Percentiles rank a stretch among this genome's conserved stretches.
Conservation (phyloP, 2,113 vertebrate species). For the Rattus norvegicus region DNA sequence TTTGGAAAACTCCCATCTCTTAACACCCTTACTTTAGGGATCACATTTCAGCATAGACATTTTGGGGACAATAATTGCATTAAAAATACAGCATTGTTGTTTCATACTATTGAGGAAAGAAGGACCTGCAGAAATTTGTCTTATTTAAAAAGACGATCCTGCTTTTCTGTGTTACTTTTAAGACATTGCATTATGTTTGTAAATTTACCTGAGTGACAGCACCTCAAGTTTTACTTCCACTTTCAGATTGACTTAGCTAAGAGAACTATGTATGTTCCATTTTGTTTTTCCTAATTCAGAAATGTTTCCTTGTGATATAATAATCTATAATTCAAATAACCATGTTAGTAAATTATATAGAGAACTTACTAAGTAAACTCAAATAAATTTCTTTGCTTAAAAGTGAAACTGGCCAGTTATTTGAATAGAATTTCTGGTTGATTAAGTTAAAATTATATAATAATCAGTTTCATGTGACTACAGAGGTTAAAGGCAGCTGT, state of each 20-base stretch:
- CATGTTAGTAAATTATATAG: conserved; percentile 55
- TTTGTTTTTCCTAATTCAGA: conserved; percentile 45
- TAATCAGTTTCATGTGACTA: conserved; percentile 3
- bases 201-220: conserved; percentile 32
- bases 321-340: conserved; percentile 37
- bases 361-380: conserved; percentile 29
- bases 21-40: background rate
- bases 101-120: background rate
- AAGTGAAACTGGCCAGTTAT: background rate
- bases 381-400: conserved; percentile 26
- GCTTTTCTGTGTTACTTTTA: conserved; percentile 17
- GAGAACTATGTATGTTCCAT: background rate
- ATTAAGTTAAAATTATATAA: conserved; percentile 39
- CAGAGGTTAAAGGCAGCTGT: background rate
- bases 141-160: background rate
- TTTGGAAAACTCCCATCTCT: background rate
- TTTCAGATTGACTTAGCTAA: conserved; percentile 41
- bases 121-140: background rate
- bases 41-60: background rate
- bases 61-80: background rate
- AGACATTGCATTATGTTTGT: background rate
- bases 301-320: conserved; percentile 42
- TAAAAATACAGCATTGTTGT: background rate
- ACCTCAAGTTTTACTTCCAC: conserved; percentile 22
- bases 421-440: conserved; percentile 51